Base-by-base conservation (phyloP, 30 jellyfish, hydroid and myxozoan species). In the Phacellophora camtschatica region DNA sequence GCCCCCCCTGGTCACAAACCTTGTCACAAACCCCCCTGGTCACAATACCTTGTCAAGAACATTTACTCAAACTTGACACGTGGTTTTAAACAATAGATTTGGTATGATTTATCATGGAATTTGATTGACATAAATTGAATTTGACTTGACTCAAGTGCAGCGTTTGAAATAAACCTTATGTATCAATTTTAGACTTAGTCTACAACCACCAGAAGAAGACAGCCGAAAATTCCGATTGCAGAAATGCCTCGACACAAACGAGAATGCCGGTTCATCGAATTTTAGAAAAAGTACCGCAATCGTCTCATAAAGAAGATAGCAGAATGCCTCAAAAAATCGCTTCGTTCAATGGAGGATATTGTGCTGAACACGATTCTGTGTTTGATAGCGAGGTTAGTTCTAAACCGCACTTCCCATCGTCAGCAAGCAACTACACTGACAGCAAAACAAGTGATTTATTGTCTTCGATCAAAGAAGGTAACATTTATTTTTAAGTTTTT, bases 341-440 rank as follows among this genome's bases (percentile, higher is more conserved):
- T 36, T 31, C 58, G 22, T 2, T 32, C 7, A 51, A 10, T 9
- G 31, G 90, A 54, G 67, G 57, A 18, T 61, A 62, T 33, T 34
- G 64, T 9, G 90, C 66, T 11, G 90, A 79, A 19, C 74, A 76
- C 4, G 90, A 79, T 28, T 79, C 90, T 30, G 83, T 79, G 31
- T 48, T 64, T 79, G 84, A 46, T 18, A 79, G 83, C 63, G 90
- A 79, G 56, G 79, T 79, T 42, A 79, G 90, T n/a, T 79, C 90
- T 3, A 63, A 43, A 67, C 84, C 83, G 4, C 90, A 65, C 22
- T 79, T 79, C 51, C 90, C 90, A 3, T 79, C 90, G n/a, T 79
- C 90, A 5, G 90, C 81, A 20, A 79, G 90, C 68, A 63, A 79
- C 57, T 65, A 79, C 74, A 70, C 90, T 0, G 90, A 64, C 65